Conservation (phyloP, 2,113 vertebrate genomes). For the Vanacampus margaritifer region DNA sequence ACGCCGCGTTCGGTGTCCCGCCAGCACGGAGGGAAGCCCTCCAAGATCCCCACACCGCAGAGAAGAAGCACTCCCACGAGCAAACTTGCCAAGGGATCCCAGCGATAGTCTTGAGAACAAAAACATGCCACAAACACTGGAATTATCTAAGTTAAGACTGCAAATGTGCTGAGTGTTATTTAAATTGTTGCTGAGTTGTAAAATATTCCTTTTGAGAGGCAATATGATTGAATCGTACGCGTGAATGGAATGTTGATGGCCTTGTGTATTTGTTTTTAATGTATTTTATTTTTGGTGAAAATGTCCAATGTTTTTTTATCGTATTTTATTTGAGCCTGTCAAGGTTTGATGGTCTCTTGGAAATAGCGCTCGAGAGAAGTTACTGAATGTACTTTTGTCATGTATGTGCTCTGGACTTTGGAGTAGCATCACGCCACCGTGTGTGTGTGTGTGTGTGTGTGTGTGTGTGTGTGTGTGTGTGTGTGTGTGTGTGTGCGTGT, state of each 20-base stretch:
- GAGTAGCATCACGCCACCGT: slow-evolving; percentile 63
- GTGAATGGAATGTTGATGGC: slow-evolving; percentile 90
- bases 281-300: slow-evolving; percentile 90
- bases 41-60: slow-evolving; percentile 95
- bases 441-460: slow-evolving; percentile 8
- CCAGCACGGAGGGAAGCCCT: slow-evolving; percentile 82
- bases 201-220: slow-evolving; percentile 92
- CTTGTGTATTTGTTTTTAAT: slow-evolving; percentile 92
- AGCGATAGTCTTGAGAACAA: slow-evolving; percentile 84
- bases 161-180: slow-evolving; percentile 82
- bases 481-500: slow-evolving; percentile 34
- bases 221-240: slow-evolving; percentile 88
- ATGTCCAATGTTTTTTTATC: slow-evolving; percentile 75
- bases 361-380: slow-evolving; percentile 57
- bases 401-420: slow-evolving; percentile 74
- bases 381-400: slow-evolving; percentile 84
- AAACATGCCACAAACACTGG: slow-evolving; percentile 60
- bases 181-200: slow-evolving; percentile 90
- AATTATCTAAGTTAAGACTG: slow-evolving; percentile 68
- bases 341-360: slow-evolving; percentile 61
- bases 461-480: neutral
- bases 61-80: slow-evolving; percentile 80
- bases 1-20: slow-evolving; percentile 81
- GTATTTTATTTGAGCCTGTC: slow-evolving; percentile 76
- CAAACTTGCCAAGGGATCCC: slow-evolving; percentile 86